Percentiles rank a stretch among this genome's conserved stretches.
Evolutionary conservation across 2,113 vertebrate genomes (phyloP).

Genomic region (Nothobranchius furzeri): DNA sequence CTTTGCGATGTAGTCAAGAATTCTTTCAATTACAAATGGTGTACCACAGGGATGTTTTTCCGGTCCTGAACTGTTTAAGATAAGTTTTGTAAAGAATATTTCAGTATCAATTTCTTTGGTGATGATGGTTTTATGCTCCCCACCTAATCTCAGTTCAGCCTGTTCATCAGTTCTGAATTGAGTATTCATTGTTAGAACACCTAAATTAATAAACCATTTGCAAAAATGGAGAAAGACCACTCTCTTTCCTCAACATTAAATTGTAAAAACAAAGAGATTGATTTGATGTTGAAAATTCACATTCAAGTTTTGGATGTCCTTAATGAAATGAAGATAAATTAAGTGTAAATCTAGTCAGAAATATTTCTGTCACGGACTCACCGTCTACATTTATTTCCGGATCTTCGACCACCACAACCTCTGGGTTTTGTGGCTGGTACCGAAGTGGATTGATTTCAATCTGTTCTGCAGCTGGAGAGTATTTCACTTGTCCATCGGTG

Average conservation of each 20-base stretch:
- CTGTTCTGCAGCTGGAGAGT: constrained; percentile 40
- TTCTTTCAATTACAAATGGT: background rate
- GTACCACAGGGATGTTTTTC: background rate
- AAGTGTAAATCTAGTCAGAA: background rate
- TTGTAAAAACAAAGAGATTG: background rate
- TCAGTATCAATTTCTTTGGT: background rate
- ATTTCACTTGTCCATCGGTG: constrained; percentile 37
- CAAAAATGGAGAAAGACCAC: background rate
- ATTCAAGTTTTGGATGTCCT: background rate
- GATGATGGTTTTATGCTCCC: background rate
- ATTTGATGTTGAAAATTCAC: background rate
- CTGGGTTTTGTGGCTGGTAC: constrained; percentile 76
- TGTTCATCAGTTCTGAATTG: background rate
- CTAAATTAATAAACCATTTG: background rate
- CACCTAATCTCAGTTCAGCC: background rate
- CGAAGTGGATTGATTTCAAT: constrained; percentile 70
- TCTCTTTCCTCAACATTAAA: background rate
- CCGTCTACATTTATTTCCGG: constrained; percentile 85
- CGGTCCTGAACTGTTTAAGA: background rate
- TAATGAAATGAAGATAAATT: too few relatives aligned
- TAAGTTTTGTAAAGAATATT: too few relatives aligned
- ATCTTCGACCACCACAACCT: constrained; percentile 83
- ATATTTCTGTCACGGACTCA: constrained; percentile 46
- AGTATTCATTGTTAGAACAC: background rate
- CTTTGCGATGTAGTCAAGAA: background rate